A percentile compares a stretch with the other conserved stretches of the same genome.
These are phyloP conservation scores for Drosophila yakuba DNA, from an alignment of 1,140 invertebrate genomes.

Conservation along the genomic window DNA sequence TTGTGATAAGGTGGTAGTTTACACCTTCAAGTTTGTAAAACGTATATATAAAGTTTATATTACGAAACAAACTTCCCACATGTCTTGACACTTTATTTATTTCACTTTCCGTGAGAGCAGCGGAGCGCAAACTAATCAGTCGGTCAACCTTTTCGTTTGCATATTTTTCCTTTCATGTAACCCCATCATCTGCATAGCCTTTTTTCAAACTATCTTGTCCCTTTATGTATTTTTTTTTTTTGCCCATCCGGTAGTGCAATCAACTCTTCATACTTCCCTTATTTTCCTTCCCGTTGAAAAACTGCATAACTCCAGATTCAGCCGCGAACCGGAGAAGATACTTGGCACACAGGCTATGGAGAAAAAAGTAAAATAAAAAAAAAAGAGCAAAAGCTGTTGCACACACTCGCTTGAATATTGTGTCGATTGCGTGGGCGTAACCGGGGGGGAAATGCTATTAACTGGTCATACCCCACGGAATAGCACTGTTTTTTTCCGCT, in stretches of 20 bases:
- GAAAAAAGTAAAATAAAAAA: slow-evolving; percentile 3
- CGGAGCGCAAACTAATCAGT: slow-evolving; percentile 19
- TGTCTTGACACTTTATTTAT: slow-evolving; percentile 2
- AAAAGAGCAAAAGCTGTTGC: slow-evolving; percentile 29
- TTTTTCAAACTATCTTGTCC: neutral
- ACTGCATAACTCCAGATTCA: slow-evolving; percentile 28
- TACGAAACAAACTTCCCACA: neutral
- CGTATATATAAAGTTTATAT: neutral
- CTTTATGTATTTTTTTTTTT: neutral
- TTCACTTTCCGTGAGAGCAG: neutral
- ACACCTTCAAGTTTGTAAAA: too few species aligned
- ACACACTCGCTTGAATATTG: slow-evolving; percentile 30
- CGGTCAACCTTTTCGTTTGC: neutral
- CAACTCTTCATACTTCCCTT: slow-evolving; percentile 35
- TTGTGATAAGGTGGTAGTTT: too few species aligned
- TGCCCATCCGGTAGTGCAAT: slow-evolving; percentile 46
- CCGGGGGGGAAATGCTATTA: slow-evolving; percentile 40
- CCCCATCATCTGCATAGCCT: slow-evolving; percentile 13
- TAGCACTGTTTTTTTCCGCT: slow-evolving; percentile 26
- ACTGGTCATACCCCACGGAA: slow-evolving; percentile 49
- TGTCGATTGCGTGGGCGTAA: slow-evolving; percentile 49
- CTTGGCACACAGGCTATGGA: slow-evolving; percentile 5
- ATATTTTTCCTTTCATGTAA: slow-evolving; percentile 18
- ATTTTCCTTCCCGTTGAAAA: slow-evolving; percentile 27
- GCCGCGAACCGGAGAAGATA: slow-evolving; percentile 6